Percentiles rank a stretch among this genome's conserved stretches.
Conservation (phyloP, 1,140 invertebrate species). For the Pogonognathellus flavescens region DNA sequence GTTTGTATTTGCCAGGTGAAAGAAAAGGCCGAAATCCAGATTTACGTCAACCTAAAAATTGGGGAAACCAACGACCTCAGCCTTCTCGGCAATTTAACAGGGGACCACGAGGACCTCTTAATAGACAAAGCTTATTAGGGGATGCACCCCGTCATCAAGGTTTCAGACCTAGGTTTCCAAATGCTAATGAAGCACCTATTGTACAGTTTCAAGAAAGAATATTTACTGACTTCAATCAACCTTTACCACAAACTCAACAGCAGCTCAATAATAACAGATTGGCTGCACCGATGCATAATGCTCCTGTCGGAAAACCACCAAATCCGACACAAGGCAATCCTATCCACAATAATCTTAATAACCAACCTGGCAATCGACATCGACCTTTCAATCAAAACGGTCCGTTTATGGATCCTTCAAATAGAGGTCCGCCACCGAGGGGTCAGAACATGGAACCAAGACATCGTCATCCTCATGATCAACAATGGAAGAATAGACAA, state of each 20-base stretch:
- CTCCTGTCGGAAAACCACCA: neutral
- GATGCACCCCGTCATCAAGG: slow-evolving; percentile 31
- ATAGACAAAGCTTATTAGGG: slow-evolving; percentile 17
- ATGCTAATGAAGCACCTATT: slow-evolving; percentile 8
- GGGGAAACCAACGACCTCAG: slow-evolving; percentile 4
- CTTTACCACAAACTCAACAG: neutral
- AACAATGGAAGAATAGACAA: neutral
- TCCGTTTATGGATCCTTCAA: neutral
- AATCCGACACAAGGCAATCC: neutral
- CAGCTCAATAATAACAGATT: neutral
- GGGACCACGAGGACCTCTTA: neutral
- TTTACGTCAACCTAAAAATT: slow-evolving; percentile 13
- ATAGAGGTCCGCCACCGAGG: neutral
- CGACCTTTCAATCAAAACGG: neutral
- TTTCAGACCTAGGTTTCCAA: slow-evolving; percentile 1
- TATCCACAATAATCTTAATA: neutral
- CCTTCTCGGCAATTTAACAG: slow-evolving; percentile 4
- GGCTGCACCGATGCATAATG: neutral
- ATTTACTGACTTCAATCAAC: slow-evolving; percentile 59
- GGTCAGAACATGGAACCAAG: neutral
- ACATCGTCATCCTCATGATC: neutral
- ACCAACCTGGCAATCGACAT: slow-evolving; percentile 10
- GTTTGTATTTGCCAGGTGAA: neutral
- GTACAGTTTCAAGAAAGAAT: slow-evolving; percentile 42
- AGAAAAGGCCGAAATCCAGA: slow-evolving; percentile 16